These are phyloP conservation scores for Macrobrachium nipponense DNA, from an alignment of 1,140 invertebrate species.

Conservation along the genomic window DNA sequence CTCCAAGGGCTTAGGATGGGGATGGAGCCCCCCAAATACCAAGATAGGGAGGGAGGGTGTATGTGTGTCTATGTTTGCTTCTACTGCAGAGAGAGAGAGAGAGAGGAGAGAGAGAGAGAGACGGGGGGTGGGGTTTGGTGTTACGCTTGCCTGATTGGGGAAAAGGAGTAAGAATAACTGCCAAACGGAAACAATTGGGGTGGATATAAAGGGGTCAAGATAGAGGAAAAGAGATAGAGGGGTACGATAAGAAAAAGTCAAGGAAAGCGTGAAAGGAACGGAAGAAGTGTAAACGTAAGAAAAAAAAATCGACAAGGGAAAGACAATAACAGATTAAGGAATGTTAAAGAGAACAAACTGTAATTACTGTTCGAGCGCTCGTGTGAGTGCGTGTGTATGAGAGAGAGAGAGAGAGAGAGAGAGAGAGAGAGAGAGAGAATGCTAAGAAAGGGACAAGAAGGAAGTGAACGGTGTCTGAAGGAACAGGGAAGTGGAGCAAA, in stretches of 20 bases:
- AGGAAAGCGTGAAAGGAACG: background rate
- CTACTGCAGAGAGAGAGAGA: conserved; percentile 20
- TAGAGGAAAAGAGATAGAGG: conserved; percentile 11
- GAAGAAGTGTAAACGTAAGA: background rate
- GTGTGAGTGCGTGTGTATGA: background rate
- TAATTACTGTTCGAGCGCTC: background rate
- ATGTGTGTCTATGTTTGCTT: background rate
- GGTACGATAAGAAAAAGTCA: background rate
- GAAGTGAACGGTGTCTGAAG: too few species aligned
- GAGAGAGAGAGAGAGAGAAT: conserved; percentile 14
- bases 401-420: conserved; percentile 15
- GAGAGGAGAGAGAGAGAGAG: conserved; percentile 27
- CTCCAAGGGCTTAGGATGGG: background rate
- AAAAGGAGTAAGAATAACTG: too few species aligned
- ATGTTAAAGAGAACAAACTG: background rate
- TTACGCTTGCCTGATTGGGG: background rate
- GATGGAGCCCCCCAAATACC: background rate
- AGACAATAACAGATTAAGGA: background rate
- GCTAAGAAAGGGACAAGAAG: too few species aligned
- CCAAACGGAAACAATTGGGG: too few species aligned
- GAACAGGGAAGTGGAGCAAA: too few species aligned
- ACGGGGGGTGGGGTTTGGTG: background rate
- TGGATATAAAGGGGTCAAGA: background rate
- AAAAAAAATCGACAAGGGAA: too few species aligned
- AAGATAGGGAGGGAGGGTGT: background rate